Percentiles rank a stretch among this genome's conserved stretches.
phyloP scores from a whole-genome alignment of 2,888 invertebrate species.

The Cremastinae sp. region DNA sequence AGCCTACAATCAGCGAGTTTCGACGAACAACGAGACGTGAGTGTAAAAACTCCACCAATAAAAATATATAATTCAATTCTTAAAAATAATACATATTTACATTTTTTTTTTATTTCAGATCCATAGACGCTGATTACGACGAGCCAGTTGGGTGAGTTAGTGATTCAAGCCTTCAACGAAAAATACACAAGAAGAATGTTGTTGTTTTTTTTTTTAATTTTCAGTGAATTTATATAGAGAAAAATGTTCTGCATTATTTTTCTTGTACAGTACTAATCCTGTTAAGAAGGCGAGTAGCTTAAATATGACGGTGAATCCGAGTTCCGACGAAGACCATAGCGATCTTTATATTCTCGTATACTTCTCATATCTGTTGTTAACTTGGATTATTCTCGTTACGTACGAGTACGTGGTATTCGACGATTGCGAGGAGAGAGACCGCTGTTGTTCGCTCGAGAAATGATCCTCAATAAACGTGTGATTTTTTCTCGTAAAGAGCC shows the following conservation, averaged over 20 bases:
- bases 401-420: constrained; percentile 63
- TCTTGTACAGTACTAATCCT: constrained; percentile 49
- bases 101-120: constrained; percentile 34
- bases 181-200: background rate
- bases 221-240: background rate
- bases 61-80: background rate
- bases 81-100: background rate
- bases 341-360: constrained; percentile 67
- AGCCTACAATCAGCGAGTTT: constrained; percentile 57
- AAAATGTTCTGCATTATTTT: constrained; percentile 21
- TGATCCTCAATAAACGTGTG: constrained; percentile 49
- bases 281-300: constrained; percentile 43
- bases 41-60: constrained; percentile 12
- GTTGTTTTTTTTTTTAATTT: background rate
- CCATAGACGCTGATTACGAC: constrained; percentile 46
- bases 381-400: constrained; percentile 62
- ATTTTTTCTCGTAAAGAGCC: background rate
- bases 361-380: constrained; percentile 64
- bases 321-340: constrained; percentile 59
- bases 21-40: constrained; percentile 49
- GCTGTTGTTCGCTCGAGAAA: constrained; percentile 35
- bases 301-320: constrained; percentile 20
- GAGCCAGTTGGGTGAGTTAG: constrained; percentile 57
- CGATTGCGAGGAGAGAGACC: constrained; percentile 42
- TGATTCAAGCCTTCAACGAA: background rate